Percentiles rank a stretch among this genome's conserved stretches.
These are phyloP conservation scores for Atethmia centrago DNA, from an alignment of 2,888 invertebrate genomes.

Conservation along the genomic window DNA sequence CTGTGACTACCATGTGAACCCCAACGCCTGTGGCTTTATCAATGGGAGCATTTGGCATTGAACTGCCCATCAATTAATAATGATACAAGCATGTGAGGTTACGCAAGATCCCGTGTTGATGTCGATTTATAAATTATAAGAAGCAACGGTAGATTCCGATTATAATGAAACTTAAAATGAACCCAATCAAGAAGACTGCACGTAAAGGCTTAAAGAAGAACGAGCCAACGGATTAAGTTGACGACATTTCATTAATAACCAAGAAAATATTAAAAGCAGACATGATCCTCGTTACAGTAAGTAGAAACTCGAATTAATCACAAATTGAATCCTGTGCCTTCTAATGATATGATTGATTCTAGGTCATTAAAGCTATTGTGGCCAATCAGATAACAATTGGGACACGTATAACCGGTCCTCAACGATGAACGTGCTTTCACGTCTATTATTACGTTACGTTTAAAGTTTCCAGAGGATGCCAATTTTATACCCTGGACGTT, in stretches of 20 bases:
- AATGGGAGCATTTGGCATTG: slow-evolving; percentile 72
- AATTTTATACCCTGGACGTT: slow-evolving; percentile 58
- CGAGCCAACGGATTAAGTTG: slow-evolving; percentile 3
- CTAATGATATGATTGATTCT: slow-evolving; percentile 51
- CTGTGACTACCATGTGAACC: slow-evolving; percentile 58
- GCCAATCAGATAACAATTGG: slow-evolving; percentile 45
- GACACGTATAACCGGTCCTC: slow-evolving; percentile 37
- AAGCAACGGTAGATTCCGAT: slow-evolving; percentile 12
- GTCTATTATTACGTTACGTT: slow-evolving; percentile 61
- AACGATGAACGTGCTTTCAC: slow-evolving; percentile 33
- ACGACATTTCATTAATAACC: slow-evolving; percentile 37
- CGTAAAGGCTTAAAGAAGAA: slow-evolving; percentile 23
- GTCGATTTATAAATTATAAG: slow-evolving; percentile 8
- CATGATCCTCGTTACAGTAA: slow-evolving; percentile 51
- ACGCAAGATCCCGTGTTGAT: slow-evolving; percentile 46
- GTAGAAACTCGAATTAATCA: slow-evolving; percentile 48
- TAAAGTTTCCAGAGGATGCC: slow-evolving; percentile 57
- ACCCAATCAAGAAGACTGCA: not conserved
- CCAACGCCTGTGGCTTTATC: slow-evolving; percentile 62
- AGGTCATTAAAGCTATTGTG: slow-evolving; percentile 51
- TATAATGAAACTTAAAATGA: slow-evolving; percentile 30
- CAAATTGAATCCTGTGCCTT: slow-evolving; percentile 38
- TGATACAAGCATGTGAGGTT: slow-evolving; percentile 46
- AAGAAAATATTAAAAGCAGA: slow-evolving; percentile 48
- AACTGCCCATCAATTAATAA: slow-evolving; percentile 65